Conservation (phyloP, 2,888 invertebrate species). For the Dynastes hyllus region DNA sequence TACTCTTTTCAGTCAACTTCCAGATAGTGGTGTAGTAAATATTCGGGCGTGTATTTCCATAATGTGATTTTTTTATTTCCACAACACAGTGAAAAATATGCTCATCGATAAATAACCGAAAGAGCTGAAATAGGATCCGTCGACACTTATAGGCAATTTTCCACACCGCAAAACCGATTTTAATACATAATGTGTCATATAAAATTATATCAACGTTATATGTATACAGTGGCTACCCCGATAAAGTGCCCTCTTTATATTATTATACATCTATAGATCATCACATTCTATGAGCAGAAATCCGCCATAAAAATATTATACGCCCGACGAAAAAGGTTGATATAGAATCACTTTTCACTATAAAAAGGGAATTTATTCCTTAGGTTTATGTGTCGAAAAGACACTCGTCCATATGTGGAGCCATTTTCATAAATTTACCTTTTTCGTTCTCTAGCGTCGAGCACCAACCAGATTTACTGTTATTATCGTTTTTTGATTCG, state of each 20-base stretch:
- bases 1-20: background rate
- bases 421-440: slow-evolving; percentile 59
- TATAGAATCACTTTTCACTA: slow-evolving; percentile 59
- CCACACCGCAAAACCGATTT: slow-evolving; percentile 71
- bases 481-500: slow-evolving; percentile 45
- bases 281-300: slow-evolving; percentile 66
- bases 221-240: slow-evolving; percentile 63
- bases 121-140: slow-evolving; percentile 56
- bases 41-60: slow-evolving; percentile 41
- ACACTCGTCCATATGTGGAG: slow-evolving; percentile 56
- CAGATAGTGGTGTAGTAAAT: slow-evolving; percentile 14
- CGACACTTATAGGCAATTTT: slow-evolving; percentile 70
- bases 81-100: slow-evolving; percentile 51
- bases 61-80: slow-evolving; percentile 49
- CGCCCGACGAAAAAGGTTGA: slow-evolving; percentile 57
- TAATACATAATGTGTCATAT: slow-evolving; percentile 72
- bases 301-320: slow-evolving; percentile 68
- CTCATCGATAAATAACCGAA: slow-evolving; percentile 53
- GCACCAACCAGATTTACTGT: slow-evolving; percentile 40
- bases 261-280: slow-evolving; percentile 70
- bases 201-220: slow-evolving; percentile 69
- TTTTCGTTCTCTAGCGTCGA: slow-evolving; percentile 46
- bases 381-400: slow-evolving; percentile 59
- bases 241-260: slow-evolving; percentile 69
- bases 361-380: slow-evolving; percentile 61